Evolutionary conservation across 2,888 invertebrate genomes (phyloP).

Genomic region (Willowsia nigromaculata): DNA sequence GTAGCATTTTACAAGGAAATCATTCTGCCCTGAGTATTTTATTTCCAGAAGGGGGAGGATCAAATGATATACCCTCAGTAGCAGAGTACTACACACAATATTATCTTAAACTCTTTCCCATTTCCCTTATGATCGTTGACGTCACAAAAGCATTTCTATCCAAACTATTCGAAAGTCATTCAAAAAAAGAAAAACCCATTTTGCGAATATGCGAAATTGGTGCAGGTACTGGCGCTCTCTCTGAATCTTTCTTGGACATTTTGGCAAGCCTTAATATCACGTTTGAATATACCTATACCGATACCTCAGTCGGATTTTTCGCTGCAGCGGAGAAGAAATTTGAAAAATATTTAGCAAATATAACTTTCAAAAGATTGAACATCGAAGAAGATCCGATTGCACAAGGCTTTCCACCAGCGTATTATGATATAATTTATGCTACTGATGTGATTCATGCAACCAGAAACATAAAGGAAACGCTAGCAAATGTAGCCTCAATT

Average conservation of each 20-base stretch:
- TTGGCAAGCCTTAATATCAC: background rate
- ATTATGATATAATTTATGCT: slow-evolving; percentile 36
- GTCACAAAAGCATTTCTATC: background rate
- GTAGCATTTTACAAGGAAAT: slow-evolving; percentile 31
- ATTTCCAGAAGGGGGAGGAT: slow-evolving; percentile 29
- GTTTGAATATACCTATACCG: slow-evolving; percentile 26
- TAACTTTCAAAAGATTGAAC: slow-evolving; percentile 56
- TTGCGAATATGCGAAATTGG: slow-evolving; percentile 27
- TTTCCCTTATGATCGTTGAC: background rate
- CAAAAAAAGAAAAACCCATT: background rate
- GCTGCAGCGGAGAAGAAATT: background rate
- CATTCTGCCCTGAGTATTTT: slow-evolving; percentile 23
- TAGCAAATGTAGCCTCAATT: slow-evolving; percentile 31
- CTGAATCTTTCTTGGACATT: background rate
- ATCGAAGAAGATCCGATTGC: slow-evolving; percentile 58
- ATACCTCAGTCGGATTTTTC: slow-evolving; percentile 5
- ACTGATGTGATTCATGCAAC: slow-evolving; percentile 65
- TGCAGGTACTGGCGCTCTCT: slow-evolving; percentile 4
- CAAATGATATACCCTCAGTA: background rate
- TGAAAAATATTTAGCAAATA: slow-evolving; percentile 1
- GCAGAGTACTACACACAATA: slow-evolving; percentile 10
- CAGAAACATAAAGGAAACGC: slow-evolving; percentile 1
- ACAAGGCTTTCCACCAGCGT: slow-evolving; percentile 57
- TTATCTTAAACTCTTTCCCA: background rate
- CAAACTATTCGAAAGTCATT: background rate